Evolutionary conservation across 1,140 invertebrate genomes (phyloP), one percentile per base, ranked within the genome.

Genomic region (Colletes gigas): DNA sequence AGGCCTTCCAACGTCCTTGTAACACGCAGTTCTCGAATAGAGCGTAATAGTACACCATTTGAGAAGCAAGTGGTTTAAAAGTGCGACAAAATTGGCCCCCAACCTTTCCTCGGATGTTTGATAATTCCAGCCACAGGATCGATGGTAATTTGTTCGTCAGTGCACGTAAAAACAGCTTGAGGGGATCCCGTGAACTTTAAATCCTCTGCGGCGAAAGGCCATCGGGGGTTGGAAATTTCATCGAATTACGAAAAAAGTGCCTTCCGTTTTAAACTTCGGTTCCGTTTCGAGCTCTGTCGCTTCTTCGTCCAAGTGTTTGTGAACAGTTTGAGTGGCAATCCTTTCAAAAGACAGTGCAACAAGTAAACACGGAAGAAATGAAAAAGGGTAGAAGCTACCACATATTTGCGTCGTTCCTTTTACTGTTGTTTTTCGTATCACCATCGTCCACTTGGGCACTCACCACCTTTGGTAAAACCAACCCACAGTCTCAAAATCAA

Each of bases 381-480:
- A 91, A 82, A 72, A 86, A 83, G 19, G 74, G 69, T 50, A 83
- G 52, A 62, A 68, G 63, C 78, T 83, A 85, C 39, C 85, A 81
- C 41, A 78, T 92, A 67, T 81, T 92, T n/a, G 21, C 85, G 17
- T 71, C 87, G 9, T 68, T 88, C 0, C 54, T 86, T 9, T 68
- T 91, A 39, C 47, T 91, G 1, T 55, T 90, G 63, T 88, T 90
- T 8, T 86, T 88, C 44, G 85, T 94, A 74, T 92, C 93, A 39
- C 89, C 94, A 17, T 84, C 94, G 8, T 94, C 94, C 9, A 94
- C 95, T 1, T 78, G 89, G 83, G 95, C 95, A 7, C 92, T 96
- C 47, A 96, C 95, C 6, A 96, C 95, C 57, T 96, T 96, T 86
- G 96, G 95, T 17, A 96, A 96, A 91, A 95, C 94, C 72, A 95